These are phyloP conservation scores for Latrodectus hesperus DNA, from an alignment of 2,888 invertebrate species.

Conservation along the genomic window DNA sequence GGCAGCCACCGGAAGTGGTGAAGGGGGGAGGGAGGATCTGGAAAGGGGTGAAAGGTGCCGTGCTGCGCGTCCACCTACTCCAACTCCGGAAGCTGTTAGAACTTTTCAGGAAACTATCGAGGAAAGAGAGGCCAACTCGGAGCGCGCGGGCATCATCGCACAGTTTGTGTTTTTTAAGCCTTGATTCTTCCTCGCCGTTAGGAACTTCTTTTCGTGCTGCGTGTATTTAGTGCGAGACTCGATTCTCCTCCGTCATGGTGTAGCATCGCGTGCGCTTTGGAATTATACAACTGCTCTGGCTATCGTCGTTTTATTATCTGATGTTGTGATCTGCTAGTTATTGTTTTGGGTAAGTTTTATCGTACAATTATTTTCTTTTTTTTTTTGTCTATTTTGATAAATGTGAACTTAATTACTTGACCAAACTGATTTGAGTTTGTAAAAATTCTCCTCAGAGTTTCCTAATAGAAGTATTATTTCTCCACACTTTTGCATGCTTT, in stretches of 20 bases:
- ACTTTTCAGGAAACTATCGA: background rate
- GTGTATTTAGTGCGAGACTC: slow-evolving; percentile 1
- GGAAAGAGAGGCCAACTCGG: background rate
- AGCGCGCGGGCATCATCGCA: slow-evolving; percentile 4
- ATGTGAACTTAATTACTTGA: too few relatives aligned
- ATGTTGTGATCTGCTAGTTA: slow-evolving; percentile 17
- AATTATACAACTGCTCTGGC: slow-evolving; percentile 8
- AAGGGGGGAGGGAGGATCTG: slow-evolving; percentile 21
- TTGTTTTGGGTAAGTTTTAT: slow-evolving; percentile 18
- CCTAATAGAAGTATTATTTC: too few relatives aligned
- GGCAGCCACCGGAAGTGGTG: slow-evolving; percentile 43
- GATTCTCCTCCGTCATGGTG: background rate
- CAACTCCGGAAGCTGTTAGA: slow-evolving; percentile 55
- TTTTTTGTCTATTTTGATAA: background rate
- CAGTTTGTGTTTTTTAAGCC: background rate
- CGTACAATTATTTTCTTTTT: background rate
- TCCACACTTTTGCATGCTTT: too few relatives aligned
- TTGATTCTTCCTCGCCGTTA: background rate
- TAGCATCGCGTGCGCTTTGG: slow-evolving; percentile 29
- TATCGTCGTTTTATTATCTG: slow-evolving; percentile 19
- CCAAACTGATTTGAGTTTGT: too few relatives aligned
- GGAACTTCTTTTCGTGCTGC: slow-evolving; percentile 25
- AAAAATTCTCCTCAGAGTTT: too few relatives aligned
- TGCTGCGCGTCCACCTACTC: slow-evolving; percentile 52
- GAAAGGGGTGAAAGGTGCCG: slow-evolving; percentile 53